phyloP scores from a whole-genome alignment of 1,140 invertebrate species.

The Trachymyrmex septentrionalis region DNA sequence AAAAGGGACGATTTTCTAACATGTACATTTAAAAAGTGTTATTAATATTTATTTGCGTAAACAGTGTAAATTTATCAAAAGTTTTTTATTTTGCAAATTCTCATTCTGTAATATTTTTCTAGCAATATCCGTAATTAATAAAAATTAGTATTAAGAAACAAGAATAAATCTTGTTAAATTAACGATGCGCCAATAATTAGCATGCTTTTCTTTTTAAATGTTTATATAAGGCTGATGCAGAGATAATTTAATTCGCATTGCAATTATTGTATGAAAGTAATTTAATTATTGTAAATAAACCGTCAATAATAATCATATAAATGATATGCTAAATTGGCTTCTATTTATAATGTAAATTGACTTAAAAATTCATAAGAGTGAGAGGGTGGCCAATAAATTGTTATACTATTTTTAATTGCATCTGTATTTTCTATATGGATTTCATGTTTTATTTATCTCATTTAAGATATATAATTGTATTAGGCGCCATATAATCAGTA shows the following conservation, averaged over 20 bases:
- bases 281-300: constrained; percentile 60
- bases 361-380: constrained; percentile 39
- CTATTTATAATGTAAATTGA: constrained; percentile 53
- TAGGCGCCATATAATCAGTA: neutral
- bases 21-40: constrained; percentile 15
- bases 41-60: constrained; percentile 10
- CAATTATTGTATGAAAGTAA: constrained; percentile 46
- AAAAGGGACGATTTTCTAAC: constrained; percentile 12
- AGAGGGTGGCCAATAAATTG: constrained; percentile 66
- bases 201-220: constrained; percentile 10
- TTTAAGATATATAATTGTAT: neutral
- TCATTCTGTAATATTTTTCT: neutral
- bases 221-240: constrained; percentile 20
- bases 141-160: constrained; percentile 29
- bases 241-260: constrained; percentile 36
- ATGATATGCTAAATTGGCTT: constrained; percentile 27
- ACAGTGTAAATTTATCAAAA: neutral
- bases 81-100: neutral
- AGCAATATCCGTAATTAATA: neutral
- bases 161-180: constrained; percentile 31
- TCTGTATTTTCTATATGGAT: neutral
- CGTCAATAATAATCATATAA: constrained; percentile 57
- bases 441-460: neutral
- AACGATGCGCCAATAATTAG: constrained; percentile 20
- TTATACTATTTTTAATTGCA: constrained; percentile 51